phyloP scores from a whole-genome alignment of 2,797 vertebrate genomes.

The Parambassis ranga region DNA sequence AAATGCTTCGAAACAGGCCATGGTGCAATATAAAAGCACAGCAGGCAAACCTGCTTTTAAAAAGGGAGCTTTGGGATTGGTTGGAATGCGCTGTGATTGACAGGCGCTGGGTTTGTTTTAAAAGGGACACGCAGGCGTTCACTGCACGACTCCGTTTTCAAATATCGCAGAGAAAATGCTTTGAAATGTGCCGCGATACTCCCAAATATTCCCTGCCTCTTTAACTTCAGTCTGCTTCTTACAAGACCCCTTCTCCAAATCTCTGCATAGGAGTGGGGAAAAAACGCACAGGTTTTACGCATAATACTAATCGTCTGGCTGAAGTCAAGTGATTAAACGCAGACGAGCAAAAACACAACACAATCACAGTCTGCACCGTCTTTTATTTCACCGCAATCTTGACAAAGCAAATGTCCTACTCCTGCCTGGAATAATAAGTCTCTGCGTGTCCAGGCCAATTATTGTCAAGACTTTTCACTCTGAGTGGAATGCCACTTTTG shows the following conservation, averaged over 20 bases:
- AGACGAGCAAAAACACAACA: conserved; percentile 23
- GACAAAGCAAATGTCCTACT: conserved; percentile 50
- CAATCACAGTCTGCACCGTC: neutral
- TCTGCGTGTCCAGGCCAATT: conserved; percentile 56
- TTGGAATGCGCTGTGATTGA: conserved; percentile 91
- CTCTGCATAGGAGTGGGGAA: neutral
- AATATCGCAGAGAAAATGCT: conserved; percentile 94
- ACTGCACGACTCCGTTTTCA: conserved; percentile 95
- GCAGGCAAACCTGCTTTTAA: conserved; percentile 96
- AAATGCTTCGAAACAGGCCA: conserved; percentile 97
- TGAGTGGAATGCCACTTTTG: conserved; percentile 11
- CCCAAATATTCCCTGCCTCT: conserved; percentile 73
- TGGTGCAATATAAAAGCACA: conserved; percentile 99
- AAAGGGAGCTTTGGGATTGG: conserved; percentile 95
- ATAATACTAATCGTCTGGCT: conserved; percentile 20
- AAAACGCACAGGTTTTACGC: conserved; percentile 39
- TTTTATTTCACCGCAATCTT: conserved; percentile 39
- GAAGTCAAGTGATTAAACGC: conserved; percentile 29
- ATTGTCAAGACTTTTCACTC: conserved; percentile 50
- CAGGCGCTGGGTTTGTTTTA: conserved; percentile 97
- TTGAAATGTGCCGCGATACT: conserved; percentile 94
- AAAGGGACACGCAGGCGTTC: conserved; percentile 97
- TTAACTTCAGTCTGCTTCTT: conserved; percentile 67
- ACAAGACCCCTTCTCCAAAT: conserved; percentile 29
- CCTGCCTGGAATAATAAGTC: conserved; percentile 44